Evolutionary conservation across 2,797 vertebrate species (phyloP).

Genomic region (Toxotes lorentzi): DNA sequence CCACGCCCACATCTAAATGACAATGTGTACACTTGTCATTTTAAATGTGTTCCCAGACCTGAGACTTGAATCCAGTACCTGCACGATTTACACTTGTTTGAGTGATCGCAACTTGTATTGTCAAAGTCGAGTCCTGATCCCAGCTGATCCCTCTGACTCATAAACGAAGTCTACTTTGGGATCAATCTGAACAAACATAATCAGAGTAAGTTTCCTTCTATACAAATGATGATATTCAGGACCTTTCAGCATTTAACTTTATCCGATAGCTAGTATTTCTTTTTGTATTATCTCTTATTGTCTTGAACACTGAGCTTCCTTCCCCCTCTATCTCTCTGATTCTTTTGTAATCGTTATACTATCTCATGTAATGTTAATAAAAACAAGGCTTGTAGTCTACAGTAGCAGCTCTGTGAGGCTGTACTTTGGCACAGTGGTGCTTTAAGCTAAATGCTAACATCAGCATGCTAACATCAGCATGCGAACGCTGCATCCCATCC

Average conservation of each 20-base stretch:
- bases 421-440: neutral
- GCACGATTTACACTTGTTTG: neutral
- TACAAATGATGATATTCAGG: neutral
- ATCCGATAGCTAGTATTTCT: neutral
- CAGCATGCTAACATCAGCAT: neutral
- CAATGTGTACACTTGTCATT: slow-evolving; percentile 1
- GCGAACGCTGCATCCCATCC: neutral
- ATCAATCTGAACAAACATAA: neutral
- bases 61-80: neutral
- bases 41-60: neutral
- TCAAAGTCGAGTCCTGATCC: neutral
- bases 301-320: neutral
- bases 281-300: neutral
- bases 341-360: neutral
- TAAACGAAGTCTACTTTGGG: neutral
- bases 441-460: neutral
- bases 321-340: neutral
- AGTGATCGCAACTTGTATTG: neutral
- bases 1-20: neutral
- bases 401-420: too few relatives aligned
- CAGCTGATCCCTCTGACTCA: neutral
- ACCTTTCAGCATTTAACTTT: neutral
- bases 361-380: neutral
- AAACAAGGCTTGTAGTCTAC: neutral
- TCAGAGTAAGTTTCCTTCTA: neutral